Conservation (phyloP, 1,140 invertebrate species). For the Drosophila repleta region DNA sequence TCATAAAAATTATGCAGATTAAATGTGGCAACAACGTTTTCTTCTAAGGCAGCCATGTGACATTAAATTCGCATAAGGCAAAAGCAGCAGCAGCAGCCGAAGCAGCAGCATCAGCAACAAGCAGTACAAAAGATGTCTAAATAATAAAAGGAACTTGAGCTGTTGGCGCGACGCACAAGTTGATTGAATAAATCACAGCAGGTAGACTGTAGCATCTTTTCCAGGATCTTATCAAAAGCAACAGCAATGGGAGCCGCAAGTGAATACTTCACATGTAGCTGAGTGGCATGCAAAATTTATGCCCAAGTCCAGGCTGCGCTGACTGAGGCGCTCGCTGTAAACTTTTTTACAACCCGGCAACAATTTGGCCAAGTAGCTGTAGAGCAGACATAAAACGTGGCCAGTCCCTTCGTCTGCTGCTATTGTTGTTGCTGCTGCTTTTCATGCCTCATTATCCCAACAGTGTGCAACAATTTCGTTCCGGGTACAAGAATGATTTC, state of each 20-base stretch:
- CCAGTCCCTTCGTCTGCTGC: slow-evolving; percentile 3
- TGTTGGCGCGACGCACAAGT: slow-evolving; percentile 62
- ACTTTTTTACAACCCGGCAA: slow-evolving; percentile 62
- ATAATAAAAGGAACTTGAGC: slow-evolving; percentile 71
- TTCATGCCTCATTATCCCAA: slow-evolving; percentile 71
- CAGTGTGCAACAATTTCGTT: slow-evolving; percentile 63
- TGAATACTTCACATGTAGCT: slow-evolving; percentile 27
- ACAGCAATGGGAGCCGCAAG: slow-evolving; percentile 21
- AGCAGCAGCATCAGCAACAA: not conserved
- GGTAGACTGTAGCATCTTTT: slow-evolving; percentile 42
- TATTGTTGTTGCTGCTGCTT: slow-evolving; percentile 28
- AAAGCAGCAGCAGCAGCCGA: slow-evolving; percentile 4
- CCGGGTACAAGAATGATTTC: slow-evolving; percentile 37
- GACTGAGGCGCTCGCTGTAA: slow-evolving; percentile 41
- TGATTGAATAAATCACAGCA: slow-evolving; percentile 81
- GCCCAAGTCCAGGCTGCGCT: slow-evolving; percentile 14
- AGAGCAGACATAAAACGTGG: slow-evolving; percentile 47
- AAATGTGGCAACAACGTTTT: slow-evolving; percentile 69
- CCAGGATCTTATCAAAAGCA: not conserved
- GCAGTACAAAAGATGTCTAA: slow-evolving; percentile 69
- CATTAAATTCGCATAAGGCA: slow-evolving; percentile 72
- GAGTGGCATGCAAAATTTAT: slow-evolving; percentile 62
- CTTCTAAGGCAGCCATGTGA: slow-evolving; percentile 54
- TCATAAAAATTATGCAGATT: slow-evolving; percentile 81
- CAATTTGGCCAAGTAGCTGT: slow-evolving; percentile 72